Conservation (phyloP, 2,888 invertebrate species). For the Nemotelus pantherinus region DNA sequence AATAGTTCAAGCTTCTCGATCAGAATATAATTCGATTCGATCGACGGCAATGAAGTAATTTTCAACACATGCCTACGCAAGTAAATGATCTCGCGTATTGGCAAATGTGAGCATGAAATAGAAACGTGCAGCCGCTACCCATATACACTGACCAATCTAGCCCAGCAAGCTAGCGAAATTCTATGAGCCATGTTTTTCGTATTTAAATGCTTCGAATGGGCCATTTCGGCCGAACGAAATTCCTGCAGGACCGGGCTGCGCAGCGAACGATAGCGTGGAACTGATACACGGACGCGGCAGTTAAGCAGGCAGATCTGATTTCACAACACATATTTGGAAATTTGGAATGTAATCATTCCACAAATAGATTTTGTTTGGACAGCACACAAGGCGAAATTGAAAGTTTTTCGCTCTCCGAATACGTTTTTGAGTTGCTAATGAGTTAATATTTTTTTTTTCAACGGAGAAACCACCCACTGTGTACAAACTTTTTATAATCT, state of each 20-base stretch:
- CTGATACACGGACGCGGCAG: background rate
- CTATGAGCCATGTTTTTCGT: conserved; percentile 1
- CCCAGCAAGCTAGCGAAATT: background rate
- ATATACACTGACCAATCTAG: background rate
- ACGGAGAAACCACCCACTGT: background rate
- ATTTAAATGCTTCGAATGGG: background rate
- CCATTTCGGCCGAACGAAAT: conserved; percentile 15
- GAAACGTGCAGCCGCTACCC: conserved; percentile 7
- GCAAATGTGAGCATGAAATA: conserved; percentile 24
- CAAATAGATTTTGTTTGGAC: conserved; percentile 36
- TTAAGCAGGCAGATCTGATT: conserved; percentile 19
- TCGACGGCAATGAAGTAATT: conserved; percentile 7
- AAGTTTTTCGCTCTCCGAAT: background rate
- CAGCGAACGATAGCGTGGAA: background rate
- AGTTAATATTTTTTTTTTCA: conserved; percentile 10
- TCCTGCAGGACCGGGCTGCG: background rate
- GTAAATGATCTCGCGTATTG: background rate
- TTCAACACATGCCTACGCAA: background rate
- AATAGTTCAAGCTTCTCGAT: conserved; percentile 26
- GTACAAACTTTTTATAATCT: background rate
- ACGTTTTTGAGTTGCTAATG: background rate
- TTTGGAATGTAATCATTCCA: conserved; percentile 37
- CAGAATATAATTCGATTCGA: background rate
- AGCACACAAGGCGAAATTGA: conserved; percentile 23
- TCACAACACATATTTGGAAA: conserved; percentile 42